Base-by-base conservation (phyloP, 1,140 invertebrate genomes). In the Galendromus occidentalis region DNA sequence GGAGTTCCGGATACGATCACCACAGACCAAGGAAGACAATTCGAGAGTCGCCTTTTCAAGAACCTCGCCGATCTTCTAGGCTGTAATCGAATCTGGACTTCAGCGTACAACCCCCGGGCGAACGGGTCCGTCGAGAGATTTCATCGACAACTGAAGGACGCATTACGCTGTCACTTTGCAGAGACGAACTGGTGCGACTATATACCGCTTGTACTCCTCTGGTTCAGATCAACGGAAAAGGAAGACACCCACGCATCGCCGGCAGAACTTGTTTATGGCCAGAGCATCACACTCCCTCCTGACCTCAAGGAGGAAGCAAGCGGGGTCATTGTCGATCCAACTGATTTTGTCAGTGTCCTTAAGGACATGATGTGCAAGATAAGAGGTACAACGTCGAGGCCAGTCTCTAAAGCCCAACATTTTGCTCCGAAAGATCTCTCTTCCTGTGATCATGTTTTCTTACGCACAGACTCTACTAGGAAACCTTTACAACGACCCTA, bases 11-110 rank as follows among this genome's bases (percentile, higher is more conserved):
- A 28, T 30, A 66, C 55, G 22, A 71, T 76, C 64, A 75, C 68
- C 0, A 70, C 75, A 4, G 77, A 80, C 64, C 76, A 77, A 66
- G 78, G 75, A 0, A 71, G 68, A 5, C 74, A 79, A 65, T 79
- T 79, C 66, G 71, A 74, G 44, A 70, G 72, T 22, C 80, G 63
- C 12, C 44, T 72, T 7, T 72, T 69, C 29, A 14, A 14, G 6
- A 12, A 68, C 12, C 39, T 73, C 2, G 20, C 12, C 1, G 44
- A 45, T 0, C 42, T 72, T 9, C 18, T 65, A 2, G 51, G 44
- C 22, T 39, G 65, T 7, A 55, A 69, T 0, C 5, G 33, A 7
- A 67, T 44, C 7, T 59, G 68, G 7, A 67, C 69, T 0, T 42
- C 68, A 14, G 28, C 67, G 1, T 69, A 63, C 30, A 70, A 75